A percentile compares a stretch with the other conserved stretches of the same genome.
Conservation (phyloP, 2,888 invertebrate species). For the Rhagium mordax region DNA sequence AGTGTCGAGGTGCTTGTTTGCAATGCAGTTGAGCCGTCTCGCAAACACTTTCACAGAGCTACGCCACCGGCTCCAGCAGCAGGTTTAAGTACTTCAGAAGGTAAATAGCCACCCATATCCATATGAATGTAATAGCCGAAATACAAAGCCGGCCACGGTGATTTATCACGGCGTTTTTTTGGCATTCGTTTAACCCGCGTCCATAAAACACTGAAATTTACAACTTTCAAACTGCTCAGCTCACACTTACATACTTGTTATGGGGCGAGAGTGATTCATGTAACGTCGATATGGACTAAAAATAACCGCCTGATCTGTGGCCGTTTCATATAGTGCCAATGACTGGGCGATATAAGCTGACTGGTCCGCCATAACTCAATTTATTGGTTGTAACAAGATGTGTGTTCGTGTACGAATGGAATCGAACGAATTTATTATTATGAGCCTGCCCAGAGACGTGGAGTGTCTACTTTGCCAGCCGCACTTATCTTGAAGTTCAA, state of each 20-base stretch:
- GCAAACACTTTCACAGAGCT: neutral
- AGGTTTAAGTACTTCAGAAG: neutral
- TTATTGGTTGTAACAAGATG: constrained; percentile 1
- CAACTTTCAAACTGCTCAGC: neutral
- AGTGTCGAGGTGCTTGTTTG: too few species aligned
- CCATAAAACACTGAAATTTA: constrained; percentile 4
- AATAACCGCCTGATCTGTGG: constrained; percentile 1
- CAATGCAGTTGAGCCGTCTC: neutral
- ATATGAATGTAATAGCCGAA: neutral
- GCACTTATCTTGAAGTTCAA: neutral
- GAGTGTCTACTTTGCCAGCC: neutral
- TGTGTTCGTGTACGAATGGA: neutral
- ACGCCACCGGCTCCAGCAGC: neutral
- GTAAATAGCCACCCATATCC: neutral
- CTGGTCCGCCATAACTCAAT: constrained; percentile 9
- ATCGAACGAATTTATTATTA: neutral
- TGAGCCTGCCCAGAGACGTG: neutral
- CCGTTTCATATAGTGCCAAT: neutral
- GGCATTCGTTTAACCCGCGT: constrained; percentile 12
- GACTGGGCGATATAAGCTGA: neutral
- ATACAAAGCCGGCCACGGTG: neutral
- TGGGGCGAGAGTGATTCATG: neutral
- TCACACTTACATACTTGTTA: constrained; percentile 10
- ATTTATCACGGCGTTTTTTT: neutral
- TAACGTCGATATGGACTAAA: neutral